A percentile compares a stretch with the other conserved stretches of the same genome.
Conservation (phyloP, 1,140 invertebrate species). For the Monomorium pharaonis region DNA sequence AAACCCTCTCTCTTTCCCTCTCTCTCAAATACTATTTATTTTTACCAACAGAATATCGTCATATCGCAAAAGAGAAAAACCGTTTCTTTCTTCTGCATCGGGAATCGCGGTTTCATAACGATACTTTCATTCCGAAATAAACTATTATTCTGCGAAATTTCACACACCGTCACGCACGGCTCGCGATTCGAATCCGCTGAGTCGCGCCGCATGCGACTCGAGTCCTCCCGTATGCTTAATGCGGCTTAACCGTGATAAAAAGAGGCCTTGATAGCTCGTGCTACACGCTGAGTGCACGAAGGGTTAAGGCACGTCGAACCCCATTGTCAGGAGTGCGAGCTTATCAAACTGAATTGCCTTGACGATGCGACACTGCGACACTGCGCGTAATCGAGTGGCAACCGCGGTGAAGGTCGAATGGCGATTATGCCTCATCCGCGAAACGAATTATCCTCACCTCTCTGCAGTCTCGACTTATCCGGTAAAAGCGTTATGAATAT, state of each 20-base stretch:
- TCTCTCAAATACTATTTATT: background rate
- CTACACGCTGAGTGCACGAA: background rate
- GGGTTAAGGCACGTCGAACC: conserved; percentile 56
- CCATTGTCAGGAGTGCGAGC: conserved; percentile 50
- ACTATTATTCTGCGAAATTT: conserved; percentile 19
- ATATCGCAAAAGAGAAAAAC: background rate
- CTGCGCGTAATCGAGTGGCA: conserved; percentile 72
- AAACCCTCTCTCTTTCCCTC: no score
- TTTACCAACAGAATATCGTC: background rate
- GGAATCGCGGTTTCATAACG: background rate
- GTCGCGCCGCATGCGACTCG: conserved; percentile 3
- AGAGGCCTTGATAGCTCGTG: conserved; percentile 47
- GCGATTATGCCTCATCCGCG: conserved; percentile 68
- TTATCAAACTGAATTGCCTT: conserved; percentile 64
- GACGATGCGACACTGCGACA: conserved; percentile 42
- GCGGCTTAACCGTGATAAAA: conserved; percentile 47
- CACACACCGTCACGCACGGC: background rate
- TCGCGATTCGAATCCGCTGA: conserved; percentile 19
- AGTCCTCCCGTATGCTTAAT: conserved; percentile 34
- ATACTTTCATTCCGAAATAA: background rate
- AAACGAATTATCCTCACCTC: conserved; percentile 68
- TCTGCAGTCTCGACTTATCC: conserved; percentile 40
- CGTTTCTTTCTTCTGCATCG: background rate
- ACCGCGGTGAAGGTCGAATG: conserved; percentile 72
- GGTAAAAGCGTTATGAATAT: background rate